Evolutionary conservation across 37 sponge, comb jelly and placozoan species (phyloP), one percentile per base, ranked within the genome.

Genomic region (Eunapius fragilis): DNA sequence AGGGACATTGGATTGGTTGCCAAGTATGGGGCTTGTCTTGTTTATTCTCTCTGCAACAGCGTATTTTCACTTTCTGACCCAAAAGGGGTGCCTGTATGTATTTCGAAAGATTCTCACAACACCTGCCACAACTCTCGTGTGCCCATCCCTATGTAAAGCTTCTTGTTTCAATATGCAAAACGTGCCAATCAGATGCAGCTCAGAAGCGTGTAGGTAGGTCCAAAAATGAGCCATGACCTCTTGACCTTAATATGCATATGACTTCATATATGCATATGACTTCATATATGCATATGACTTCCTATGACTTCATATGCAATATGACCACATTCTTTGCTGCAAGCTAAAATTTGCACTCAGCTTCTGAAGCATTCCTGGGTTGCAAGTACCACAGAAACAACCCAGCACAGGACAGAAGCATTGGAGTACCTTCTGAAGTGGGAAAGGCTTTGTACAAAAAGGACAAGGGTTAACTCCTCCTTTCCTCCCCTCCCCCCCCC

Each of bases 361-460:
- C 74, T 89, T 24, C 87, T 93, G 30, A 68, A 86, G 71, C 69
- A 79, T 30, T 27, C 82, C n/a, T 93, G 94, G 94, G 71, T 31
- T 38, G 27, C 0, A 12, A 27, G 48, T 31, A 73, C 37, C 10
- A 41, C 30, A 22, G 91, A 83, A 70, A 76, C 80, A 47, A 76
- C 37, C n/a, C 87, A 84, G 36, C 88, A 89, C 23, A 81, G 87
- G 37, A 93, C 78, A 36, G 83, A 84, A 7, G 91, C 91, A 0
- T 70, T 93, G 19, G 78, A 70, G n/a, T 84, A 49, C 84, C 87
- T 93, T 14, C 47, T 93, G 34, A 89, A 87, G 90, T 86, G 37
- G 28, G 71, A 58, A 23, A 74, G 24, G 11, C 9, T 10, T 35
- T 70, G 19, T n/a, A 6, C 6, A 6, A 11, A 24, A 24, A 7